Evolutionary conservation across 1,140 invertebrate species (phyloP).

Genomic region (Trichonephila inaurata): DNA sequence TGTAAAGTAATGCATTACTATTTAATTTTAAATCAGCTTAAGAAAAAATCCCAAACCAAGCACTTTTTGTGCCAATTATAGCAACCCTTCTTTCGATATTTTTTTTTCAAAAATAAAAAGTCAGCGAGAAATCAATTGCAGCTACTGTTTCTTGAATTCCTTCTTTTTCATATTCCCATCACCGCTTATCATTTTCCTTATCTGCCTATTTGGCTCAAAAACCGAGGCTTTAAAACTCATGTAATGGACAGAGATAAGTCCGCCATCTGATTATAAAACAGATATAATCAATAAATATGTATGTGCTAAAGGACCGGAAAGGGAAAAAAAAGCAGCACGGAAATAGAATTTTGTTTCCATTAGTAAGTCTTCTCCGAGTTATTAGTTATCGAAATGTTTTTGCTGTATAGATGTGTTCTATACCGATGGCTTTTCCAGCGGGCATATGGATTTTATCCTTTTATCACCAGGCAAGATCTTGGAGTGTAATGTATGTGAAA

Average conservation of each 20-base stretch:
- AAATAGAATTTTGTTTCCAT: constrained; percentile 74
- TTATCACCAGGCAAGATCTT: constrained; percentile 31
- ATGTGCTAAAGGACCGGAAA: constrained; percentile 52
- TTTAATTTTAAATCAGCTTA: neutral
- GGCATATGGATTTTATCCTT: constrained; percentile 69
- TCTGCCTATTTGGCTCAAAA: constrained; percentile 51
- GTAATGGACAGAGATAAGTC: constrained; percentile 72
- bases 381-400: constrained; percentile 70
- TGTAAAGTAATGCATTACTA: too few relatives aligned
- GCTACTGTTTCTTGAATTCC: constrained; percentile 64
- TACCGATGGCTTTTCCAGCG: constrained; percentile 1
- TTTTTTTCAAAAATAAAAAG: constrained; percentile 23
- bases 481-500: constrained; percentile 60
- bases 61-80: constrained; percentile 52
- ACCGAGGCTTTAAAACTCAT: constrained; percentile 26
- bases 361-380: constrained; percentile 61
- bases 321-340: neutral
- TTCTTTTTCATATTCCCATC: constrained; percentile 63
- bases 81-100: constrained; percentile 40
- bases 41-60: neutral
- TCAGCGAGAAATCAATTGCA: constrained; percentile 60
- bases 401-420: constrained; percentile 18
- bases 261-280: constrained; percentile 73
- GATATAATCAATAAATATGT: constrained; percentile 74
- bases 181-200: constrained; percentile 58